phyloP scores from a whole-genome alignment of 2,888 invertebrate genomes.

The Coecobrya sp. region DNA sequence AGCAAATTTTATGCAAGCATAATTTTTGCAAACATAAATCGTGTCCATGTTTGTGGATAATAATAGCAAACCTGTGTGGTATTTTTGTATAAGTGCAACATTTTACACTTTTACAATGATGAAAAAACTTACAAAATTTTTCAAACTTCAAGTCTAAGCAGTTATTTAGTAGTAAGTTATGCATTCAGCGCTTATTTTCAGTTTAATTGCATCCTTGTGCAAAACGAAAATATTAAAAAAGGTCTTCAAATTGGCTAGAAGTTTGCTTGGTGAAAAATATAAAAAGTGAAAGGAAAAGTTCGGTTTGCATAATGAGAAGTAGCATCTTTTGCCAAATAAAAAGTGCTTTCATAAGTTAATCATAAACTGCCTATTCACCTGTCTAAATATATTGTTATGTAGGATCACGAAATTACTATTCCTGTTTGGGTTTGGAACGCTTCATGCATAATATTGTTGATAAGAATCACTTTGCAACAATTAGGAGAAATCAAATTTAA shows the following conservation, averaged over 20 bases:
- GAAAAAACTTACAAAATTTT: too few relatives aligned
- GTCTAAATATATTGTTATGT: too few relatives aligned
- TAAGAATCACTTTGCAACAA: too few relatives aligned
- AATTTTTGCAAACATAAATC: too few relatives aligned
- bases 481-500: too few relatives aligned
- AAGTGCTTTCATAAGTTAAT: conserved; percentile 13
- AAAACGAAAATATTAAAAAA: neutral
- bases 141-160: too few relatives aligned
- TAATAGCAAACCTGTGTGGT: neutral
- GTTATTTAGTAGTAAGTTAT: too few relatives aligned
- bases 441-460: too few relatives aligned
- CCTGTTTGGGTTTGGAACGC: too few relatives aligned
- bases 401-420: too few relatives aligned
- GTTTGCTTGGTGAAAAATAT: neutral
- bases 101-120: too few relatives aligned
- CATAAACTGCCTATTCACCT: neutral
- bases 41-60: neutral
- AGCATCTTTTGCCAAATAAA: conserved; percentile 2
- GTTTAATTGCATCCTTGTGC: neutral
- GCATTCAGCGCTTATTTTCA: neutral
- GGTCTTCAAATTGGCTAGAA: neutral
- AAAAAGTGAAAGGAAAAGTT: conserved; percentile 33
- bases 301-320: conserved; percentile 24
- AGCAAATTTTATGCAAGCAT: too few relatives aligned
- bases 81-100: neutral